A percentile compares a stretch with the other conserved stretches of the same genome.
Conservation (phyloP, 2,888 invertebrate genomes). For the Drosophila robusta region DNA sequence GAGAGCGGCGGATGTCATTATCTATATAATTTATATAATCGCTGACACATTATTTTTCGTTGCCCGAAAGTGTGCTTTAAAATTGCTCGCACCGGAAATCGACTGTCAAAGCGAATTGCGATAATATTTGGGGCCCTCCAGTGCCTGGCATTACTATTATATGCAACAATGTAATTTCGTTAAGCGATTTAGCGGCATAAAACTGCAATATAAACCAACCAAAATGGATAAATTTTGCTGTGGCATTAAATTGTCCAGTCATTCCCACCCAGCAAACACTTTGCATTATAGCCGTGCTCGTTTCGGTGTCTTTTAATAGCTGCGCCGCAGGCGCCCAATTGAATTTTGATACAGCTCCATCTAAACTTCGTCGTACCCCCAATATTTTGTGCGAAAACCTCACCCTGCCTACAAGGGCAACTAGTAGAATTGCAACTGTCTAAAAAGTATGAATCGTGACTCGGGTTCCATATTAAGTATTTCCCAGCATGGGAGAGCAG, state of each 20-base stretch:
- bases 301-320: no score
- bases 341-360: no score
- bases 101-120: slow-evolving; percentile 34
- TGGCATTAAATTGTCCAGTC: slow-evolving; percentile 14
- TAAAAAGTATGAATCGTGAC: no score
- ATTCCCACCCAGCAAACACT: slow-evolving; percentile 33
- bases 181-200: slow-evolving; percentile 27
- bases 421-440: no score
- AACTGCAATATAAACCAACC: slow-evolving; percentile 24
- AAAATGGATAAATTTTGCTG: slow-evolving; percentile 6
- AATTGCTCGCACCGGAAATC: slow-evolving; percentile 39
- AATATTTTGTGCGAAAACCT: no score
- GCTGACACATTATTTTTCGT: slow-evolving; percentile 42
- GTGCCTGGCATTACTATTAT: background rate
- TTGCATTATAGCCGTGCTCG: slow-evolving; percentile 23
- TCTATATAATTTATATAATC: slow-evolving; percentile 54
- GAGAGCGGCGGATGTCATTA: slow-evolving; percentile 30
- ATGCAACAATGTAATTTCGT: slow-evolving; percentile 19
- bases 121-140: slow-evolving; percentile 3
- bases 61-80: slow-evolving; percentile 51
- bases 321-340: no score
- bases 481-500: no score
- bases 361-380: background rate
- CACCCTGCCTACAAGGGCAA: no score
- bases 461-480: no score